These are phyloP conservation scores for Tetramorium bicarinatum DNA, from an alignment of 2,888 invertebrate species.

Conservation along the genomic window DNA sequence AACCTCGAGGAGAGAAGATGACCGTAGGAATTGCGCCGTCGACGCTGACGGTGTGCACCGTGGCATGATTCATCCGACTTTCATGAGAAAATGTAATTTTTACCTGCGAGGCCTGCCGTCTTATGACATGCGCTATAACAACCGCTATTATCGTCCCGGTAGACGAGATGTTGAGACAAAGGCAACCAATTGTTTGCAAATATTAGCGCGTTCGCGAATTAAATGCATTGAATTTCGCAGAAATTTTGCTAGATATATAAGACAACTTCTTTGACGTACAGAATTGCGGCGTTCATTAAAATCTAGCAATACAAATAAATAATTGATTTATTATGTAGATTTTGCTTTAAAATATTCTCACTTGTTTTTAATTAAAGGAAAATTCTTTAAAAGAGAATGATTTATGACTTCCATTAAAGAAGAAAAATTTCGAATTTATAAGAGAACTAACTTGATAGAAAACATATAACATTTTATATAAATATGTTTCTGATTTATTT, in stretches of 20 bases:
- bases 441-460: neutral
- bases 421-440: neutral
- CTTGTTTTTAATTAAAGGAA: neutral
- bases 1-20: slow-evolving; percentile 45
- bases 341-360: neutral
- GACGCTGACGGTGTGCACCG: slow-evolving; percentile 16
- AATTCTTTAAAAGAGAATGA: neutral
- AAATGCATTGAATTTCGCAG: neutral
- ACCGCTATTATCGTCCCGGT: slow-evolving; percentile 55
- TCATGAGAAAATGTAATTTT: slow-evolving; percentile 76
- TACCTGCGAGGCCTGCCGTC: slow-evolving; percentile 57
- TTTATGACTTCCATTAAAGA: neutral
- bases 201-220: slow-evolving; percentile 18
- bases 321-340: neutral
- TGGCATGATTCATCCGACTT: slow-evolving; percentile 71
- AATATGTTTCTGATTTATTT: neutral
- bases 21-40: slow-evolving; percentile 23
- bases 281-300: neutral
- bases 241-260: neutral
- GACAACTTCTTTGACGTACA: neutral
- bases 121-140: slow-evolving; percentile 71
- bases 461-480: neutral
- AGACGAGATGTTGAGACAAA: slow-evolving; percentile 71
- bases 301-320: neutral
- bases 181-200: slow-evolving; percentile 51